Base-by-base conservation (phyloP, 2,113 vertebrate genomes). In the Geococcyx californianus region DNA sequence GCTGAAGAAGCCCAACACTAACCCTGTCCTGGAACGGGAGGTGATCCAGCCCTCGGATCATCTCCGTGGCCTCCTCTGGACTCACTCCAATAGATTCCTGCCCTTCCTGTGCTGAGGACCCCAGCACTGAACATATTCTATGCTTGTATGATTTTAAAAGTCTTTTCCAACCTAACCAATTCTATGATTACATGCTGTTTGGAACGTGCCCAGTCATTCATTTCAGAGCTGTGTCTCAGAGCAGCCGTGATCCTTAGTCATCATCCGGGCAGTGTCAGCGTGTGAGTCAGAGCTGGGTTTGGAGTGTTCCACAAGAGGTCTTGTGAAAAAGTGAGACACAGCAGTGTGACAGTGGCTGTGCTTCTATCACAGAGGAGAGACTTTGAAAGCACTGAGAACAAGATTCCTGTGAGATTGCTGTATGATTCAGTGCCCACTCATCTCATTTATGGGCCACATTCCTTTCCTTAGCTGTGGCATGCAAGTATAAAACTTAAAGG, bases 191-290 rank as follows among this genome's bases (percentile, higher is more conserved):
- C 15, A 7, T 23, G 42, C 47, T 44, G 13, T 34, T 1, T 15
- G 68, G 31, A 60, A 45, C 6, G 0, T 13, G 84, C 90, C 8
- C 5, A 4, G 63, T 47, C 84, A 72, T 10, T 1, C 0, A 5
- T 16, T 21, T 31, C 6, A 11, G n/a, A 47, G 55, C 44, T 14
- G 0, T 1, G 0, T 10, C 33, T 31, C 1, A 0, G 38, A 12
- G 86, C 1, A 54, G 34, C 26, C 23, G 1, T 34, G 29, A 82
- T 89, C 63, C 31, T 72, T 3, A 49, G 36, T 94, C 92, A 90
- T 34, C 26, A 0, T 2, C 25, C 6, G 1, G 11, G 16, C 2
- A 4, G 51, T 25, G n/a, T 25, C 58, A 17, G 38, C 2, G 1
- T 19, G 0, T 60, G 12, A 25, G 34, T 79, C 87, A 62, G n/a